A percentile compares a stretch with the other conserved stretches of the same genome.
phyloP scores from a whole-genome alignment of 2,113 vertebrate species.

The Catharus bicknelli region DNA sequence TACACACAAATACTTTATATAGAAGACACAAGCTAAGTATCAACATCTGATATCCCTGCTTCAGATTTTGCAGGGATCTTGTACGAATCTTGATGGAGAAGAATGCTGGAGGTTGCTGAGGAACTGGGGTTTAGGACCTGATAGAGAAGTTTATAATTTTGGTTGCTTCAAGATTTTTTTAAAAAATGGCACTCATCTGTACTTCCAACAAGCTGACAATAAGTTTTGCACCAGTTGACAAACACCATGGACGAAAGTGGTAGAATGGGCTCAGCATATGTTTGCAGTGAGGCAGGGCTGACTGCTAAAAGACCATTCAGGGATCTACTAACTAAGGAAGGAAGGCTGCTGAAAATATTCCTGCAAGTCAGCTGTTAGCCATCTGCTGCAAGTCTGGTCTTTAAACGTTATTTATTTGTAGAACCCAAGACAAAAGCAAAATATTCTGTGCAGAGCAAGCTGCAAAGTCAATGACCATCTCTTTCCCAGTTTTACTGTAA shows the following conservation, averaged over 20 bases:
- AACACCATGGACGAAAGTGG: neutral
- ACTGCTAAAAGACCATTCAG: neutral
- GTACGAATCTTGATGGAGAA: neutral
- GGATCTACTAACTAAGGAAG: neutral
- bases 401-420: slow-evolving; percentile 10
- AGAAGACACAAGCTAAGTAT: neutral
- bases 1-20: neutral
- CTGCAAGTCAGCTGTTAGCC: slow-evolving; percentile 14
- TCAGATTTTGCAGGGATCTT: neutral
- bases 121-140: neutral
- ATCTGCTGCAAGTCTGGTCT: slow-evolving; percentile 18
- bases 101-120: neutral
- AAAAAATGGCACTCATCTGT: neutral
- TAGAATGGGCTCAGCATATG: neutral
- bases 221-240: neutral
- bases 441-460: neutral
- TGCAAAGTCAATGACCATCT: neutral
- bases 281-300: neutral
- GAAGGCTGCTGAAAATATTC: neutral
- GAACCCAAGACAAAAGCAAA: slow-evolving; percentile 10
- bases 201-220: neutral
- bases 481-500: neutral
- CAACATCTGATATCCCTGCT: neutral
- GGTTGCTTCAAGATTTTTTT: neutral
- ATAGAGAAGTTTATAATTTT: neutral